Conservation (phyloP, 2,797 vertebrate genomes). For the Calcarius lapponicus region DNA sequence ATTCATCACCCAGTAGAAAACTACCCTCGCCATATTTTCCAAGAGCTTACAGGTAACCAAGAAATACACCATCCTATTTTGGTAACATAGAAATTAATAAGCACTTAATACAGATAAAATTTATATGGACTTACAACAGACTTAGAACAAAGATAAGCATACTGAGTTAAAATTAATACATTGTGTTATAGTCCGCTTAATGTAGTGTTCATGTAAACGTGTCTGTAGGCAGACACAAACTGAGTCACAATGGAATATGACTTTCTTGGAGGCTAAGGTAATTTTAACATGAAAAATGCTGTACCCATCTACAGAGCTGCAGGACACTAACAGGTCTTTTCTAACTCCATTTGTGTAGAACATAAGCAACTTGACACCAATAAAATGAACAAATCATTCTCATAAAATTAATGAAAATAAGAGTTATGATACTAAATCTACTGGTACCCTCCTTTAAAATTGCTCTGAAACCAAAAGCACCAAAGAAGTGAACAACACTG, state of each 20-base stretch:
- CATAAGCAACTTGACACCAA: not conserved
- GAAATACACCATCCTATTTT: not conserved
- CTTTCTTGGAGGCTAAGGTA: not conserved
- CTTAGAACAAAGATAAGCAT: not conserved
- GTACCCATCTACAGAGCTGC: not conserved
- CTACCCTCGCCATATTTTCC: accelerated
- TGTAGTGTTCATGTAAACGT: not conserved
- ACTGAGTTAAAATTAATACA: not conserved
- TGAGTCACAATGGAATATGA: not conserved
- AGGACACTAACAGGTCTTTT: not conserved
- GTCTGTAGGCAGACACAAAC: not conserved
- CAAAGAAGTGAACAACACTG: not conserved
- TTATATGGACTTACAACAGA: not conserved
- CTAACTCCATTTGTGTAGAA: not conserved
- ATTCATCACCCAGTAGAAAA: not conserved
- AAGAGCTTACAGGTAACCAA: not conserved
- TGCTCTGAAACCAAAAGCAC: not conserved
- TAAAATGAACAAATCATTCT: not conserved
- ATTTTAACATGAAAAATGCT: not conserved
- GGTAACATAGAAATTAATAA: not conserved
- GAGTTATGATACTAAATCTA: not conserved
- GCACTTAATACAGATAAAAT: not conserved
- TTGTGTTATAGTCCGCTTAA: not conserved
- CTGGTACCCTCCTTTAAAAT: not conserved
- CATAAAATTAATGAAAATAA: not conserved